Conservation (phyloP, 2,113 vertebrate species). For the Hemicordylus capensis region DNA sequence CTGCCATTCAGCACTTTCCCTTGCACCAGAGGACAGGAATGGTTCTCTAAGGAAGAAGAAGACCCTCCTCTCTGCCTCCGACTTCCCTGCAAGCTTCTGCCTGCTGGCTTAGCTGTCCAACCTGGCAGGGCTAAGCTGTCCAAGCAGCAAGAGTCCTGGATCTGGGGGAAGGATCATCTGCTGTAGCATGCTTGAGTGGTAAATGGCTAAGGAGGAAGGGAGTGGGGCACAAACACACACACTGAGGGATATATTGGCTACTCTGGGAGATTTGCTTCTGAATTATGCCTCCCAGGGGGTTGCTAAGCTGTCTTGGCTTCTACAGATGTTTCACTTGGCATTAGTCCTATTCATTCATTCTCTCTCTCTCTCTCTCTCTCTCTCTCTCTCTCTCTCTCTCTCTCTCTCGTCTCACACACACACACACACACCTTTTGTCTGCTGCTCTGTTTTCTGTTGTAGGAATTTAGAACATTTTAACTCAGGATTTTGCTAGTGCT, state of each 20-base stretch:
- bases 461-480: background rate
- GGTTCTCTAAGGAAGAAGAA: background rate
- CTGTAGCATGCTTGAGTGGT: background rate
- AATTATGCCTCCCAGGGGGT: slow-evolving; percentile 25
- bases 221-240: background rate
- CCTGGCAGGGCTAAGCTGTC: background rate
- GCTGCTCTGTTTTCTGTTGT: background rate
- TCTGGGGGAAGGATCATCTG: background rate
- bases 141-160: background rate
- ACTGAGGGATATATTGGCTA: background rate
- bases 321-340: slow-evolving; percentile 16
- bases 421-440: background rate
- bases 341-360: background rate
- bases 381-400: background rate
- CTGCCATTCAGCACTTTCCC: background rate
- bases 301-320: slow-evolving; percentile 7
- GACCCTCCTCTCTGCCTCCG: too few relatives aligned
- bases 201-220: background rate
- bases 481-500: background rate
- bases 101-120: background rate
- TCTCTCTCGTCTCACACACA: background rate
- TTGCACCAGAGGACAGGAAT: too few relatives aligned
- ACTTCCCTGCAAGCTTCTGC: background rate
- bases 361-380: background rate
- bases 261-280: background rate